Conservation (phyloP, 2,797 vertebrate genomes). For the Sternotherus odoratus region DNA sequence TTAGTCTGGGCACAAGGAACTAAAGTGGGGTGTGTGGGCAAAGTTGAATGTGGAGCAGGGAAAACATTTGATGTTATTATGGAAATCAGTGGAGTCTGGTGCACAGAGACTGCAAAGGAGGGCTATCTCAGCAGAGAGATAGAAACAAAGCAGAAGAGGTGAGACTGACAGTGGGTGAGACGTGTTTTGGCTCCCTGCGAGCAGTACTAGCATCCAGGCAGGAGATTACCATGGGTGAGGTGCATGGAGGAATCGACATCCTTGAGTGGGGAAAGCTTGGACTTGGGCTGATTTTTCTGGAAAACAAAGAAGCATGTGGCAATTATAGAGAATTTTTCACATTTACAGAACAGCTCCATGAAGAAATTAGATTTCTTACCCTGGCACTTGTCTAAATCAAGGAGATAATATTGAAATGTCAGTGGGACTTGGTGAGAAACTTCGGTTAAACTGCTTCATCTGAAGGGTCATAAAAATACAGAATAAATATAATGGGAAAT, state of each 20-base stretch:
- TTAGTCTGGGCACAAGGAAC: slow-evolving; percentile 56
- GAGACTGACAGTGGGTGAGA: background rate
- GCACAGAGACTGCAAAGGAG: slow-evolving; percentile 53
- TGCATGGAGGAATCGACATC: background rate
- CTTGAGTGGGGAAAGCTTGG: background rate
- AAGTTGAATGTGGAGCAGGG: slow-evolving; percentile 49
- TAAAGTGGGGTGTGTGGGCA: slow-evolving; percentile 17
- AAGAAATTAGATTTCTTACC: background rate
- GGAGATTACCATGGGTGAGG: background rate
- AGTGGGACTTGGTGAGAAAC: background rate
- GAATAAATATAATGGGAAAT: background rate
- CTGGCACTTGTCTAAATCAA: background rate
- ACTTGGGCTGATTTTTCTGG: background rate
- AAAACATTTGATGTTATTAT: slow-evolving; percentile 43
- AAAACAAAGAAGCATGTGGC: background rate
- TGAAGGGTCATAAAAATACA: slow-evolving; percentile 5
- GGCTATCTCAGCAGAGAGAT: background rate
- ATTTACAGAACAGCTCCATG: background rate
- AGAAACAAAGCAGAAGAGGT: slow-evolving; percentile 58
- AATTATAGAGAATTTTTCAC: background rate
- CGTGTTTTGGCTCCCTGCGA: slow-evolving; percentile 17
- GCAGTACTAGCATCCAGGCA: background rate
- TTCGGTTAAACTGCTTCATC: slow-evolving; percentile 18
- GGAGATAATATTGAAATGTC: background rate
- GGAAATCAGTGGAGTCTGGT: slow-evolving; percentile 52